Percentiles rank a stretch among this genome's conserved stretches.
Conservation (phyloP, 2,113 vertebrate species). For the Manacus vitellinus region DNA sequence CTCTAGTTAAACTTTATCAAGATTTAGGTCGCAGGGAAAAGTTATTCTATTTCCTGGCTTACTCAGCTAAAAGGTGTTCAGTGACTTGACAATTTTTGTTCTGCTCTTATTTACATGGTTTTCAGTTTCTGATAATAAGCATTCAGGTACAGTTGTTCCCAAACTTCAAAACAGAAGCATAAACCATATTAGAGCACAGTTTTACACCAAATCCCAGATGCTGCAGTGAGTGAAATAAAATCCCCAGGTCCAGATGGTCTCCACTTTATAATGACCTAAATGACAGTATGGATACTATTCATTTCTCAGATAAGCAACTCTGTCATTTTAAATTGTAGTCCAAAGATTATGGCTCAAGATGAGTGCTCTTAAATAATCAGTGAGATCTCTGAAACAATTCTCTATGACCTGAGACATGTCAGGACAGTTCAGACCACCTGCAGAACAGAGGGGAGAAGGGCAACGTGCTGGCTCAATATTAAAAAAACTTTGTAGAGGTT, state of each 20-base stretch:
- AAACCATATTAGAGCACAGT: not conserved
- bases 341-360: not conserved
- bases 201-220: not conserved
- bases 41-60: not conserved
- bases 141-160: not conserved
- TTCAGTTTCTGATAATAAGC: not conserved
- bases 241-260: not conserved
- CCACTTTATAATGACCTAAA: not conserved
- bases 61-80: not conserved
- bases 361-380: not conserved
- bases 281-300: fast-evolving
- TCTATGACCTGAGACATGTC: not conserved
- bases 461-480: not conserved
- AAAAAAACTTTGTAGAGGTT: fast-evolving
- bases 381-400: not conserved
- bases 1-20: not conserved
- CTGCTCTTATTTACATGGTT: not conserved
- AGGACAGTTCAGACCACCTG: not conserved
- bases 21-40: not conserved
- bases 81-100: not conserved
- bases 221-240: not conserved
- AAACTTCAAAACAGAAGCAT: not conserved
- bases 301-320: not conserved
- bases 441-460: not conserved
- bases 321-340: not conserved